Conservation (phyloP, 2,113 vertebrate genomes). For the Illadopsis cleaveri region DNA sequence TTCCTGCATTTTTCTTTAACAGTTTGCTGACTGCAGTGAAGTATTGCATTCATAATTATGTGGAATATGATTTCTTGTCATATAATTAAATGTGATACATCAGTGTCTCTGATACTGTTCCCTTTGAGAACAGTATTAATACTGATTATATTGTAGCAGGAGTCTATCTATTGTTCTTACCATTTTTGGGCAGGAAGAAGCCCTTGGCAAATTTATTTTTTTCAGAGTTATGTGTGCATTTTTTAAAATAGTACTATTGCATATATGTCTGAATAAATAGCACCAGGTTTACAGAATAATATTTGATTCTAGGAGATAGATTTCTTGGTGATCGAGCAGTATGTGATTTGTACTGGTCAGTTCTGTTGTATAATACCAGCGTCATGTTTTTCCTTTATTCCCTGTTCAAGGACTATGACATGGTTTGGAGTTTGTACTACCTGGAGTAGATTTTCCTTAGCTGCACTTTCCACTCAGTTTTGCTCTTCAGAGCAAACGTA, state of each 20-base stretch:
- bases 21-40: not conserved
- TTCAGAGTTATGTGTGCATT: not conserved
- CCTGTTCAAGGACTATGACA: not conserved
- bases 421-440: not conserved
- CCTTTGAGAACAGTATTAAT: not conserved
- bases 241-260: not conserved
- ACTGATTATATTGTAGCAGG: not conserved
- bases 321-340: not conserved
- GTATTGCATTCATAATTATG: constrained; percentile 12
- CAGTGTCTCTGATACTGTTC: not conserved
- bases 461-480: not conserved
- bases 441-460: not conserved
- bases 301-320: not conserved
- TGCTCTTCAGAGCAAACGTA: not conserved
- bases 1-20: not conserved
- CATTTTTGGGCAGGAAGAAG: not conserved
- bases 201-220: not conserved
- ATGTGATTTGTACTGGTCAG: not conserved
- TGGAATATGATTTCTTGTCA: not conserved
- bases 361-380: not conserved
- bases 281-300: not conserved
- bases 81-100: not conserved
- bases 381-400: not conserved
- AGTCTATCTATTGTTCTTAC: not conserved
- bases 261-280: not conserved